Evolutionary conservation across 2,797 vertebrate species (phyloP).

Genomic region (Cossypha polioptera): DNA sequence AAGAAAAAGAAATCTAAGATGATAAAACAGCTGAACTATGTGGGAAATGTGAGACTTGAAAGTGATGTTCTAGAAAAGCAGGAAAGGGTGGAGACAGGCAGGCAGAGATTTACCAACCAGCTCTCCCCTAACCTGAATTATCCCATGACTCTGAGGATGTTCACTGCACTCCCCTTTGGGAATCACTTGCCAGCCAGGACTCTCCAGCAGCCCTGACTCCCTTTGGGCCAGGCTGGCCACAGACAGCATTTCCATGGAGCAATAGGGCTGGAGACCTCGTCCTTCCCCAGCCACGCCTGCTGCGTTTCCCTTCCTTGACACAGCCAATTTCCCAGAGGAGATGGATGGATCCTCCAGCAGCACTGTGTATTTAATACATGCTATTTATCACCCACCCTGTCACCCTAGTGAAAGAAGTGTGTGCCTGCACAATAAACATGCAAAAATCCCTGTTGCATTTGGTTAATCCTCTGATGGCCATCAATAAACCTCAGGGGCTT

Average conservation of each 20-base stretch:
- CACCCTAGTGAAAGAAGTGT: background rate
- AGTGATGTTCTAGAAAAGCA: background rate
- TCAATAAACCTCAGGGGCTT: background rate
- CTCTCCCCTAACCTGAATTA: background rate
- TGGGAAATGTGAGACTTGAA: background rate
- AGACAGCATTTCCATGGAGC: background rate
- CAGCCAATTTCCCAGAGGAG: conserved; percentile 43
- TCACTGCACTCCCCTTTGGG: background rate
- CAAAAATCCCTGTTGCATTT: background rate
- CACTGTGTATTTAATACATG: background rate
- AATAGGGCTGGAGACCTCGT: background rate
- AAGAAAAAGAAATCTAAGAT: background rate
- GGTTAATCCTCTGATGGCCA: conserved; percentile 23
- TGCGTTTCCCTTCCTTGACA: background rate
- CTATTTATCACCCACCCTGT: conserved; percentile 24
- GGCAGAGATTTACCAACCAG: background rate
- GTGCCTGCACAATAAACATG: background rate
- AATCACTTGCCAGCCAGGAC: background rate
- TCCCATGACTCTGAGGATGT: background rate
- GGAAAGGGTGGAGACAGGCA: background rate
- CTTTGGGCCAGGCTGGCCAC: background rate
- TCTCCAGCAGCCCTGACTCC: background rate
- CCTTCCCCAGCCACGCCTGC: background rate
- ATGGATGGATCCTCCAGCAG: conserved; percentile 16
- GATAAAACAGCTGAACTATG: background rate